Base-by-base conservation (phyloP, 2,888 invertebrate genomes). In the Apodemia zela region DNA sequence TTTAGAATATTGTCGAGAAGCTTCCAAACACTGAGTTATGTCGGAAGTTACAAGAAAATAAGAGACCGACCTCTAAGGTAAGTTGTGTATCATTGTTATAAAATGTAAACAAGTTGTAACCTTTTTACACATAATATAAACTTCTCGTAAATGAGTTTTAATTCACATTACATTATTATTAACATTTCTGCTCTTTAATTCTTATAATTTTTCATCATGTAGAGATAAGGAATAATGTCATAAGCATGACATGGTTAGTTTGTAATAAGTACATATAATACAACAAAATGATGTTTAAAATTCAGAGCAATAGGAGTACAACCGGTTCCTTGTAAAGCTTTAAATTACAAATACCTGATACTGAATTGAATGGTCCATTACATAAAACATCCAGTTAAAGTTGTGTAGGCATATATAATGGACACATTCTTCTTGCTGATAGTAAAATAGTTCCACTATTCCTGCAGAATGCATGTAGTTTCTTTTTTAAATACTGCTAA, bases 1-100 rank as follows among this genome's bases (percentile, higher is more conserved):
- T 83, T 72, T 42, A 91, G 84, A 83, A 79, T 86, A 72, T 67
- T 87, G 42, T 70, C 78, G 3, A 80, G 81, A 65, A 86, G 80
- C 73, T 79, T 90, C 38, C 80, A 74, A 66, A 86, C 86, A 0
- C 77, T 90, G 10, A 84, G 83, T 72, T 90, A 84, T 73, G 82
- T 91, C 33, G 87, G 85, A 58, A 80, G 82, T 66, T 90, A 86
- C 71, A 89, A 80, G 71, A 87, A 87, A 75, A 72, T 88, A 8
- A 77, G 79, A 69, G 77, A 84, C 71, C 81, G 81, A 63, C 85
- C 87, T 3, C 73, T 81, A 69, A 86, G 80, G 90, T 90, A 67
- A 81, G 84, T 81, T 33, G 59, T 25, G 10, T 29, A 58, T 10
- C 17, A 15, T 45, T 35, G 18, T 45, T 18, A 1, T 6, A 29